Evolutionary conservation across 92 coral and sea anemone genomes (phyloP), one percentile per base, ranked within the genome.

Genomic region (Bergia sp.): DNA sequence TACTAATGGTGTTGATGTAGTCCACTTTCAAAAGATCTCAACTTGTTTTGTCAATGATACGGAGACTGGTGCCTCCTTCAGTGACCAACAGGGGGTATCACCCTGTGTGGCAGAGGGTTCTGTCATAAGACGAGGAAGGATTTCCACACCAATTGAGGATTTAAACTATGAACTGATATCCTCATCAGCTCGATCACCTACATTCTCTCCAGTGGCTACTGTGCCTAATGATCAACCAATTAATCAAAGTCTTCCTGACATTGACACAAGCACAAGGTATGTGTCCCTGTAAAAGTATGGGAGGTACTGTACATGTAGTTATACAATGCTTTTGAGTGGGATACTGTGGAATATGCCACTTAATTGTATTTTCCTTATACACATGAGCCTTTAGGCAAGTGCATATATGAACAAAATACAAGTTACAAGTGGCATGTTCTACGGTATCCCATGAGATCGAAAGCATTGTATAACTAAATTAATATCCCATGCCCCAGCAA

Each of bases 101-200:
- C 77, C 87, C 65, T 66, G 21, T 83, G 78, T 67, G 16, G 9
- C 67, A 7, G 65, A 29, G 37, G 65, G 41, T n/a, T 23, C 91
- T 39, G 37, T 92, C 38, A 87, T 41, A 44, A 89, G 85, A 20
- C 91, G 96, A 86, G 98, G 90, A 79, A 91, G 96, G 64, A 95
- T 95, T 67, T 95, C 98, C 38, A 95, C 98, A 6, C 98, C 98
- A 18, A 93, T 95, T 20, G 98, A 95, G 58, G 96, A 95, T 76
- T 79, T 81, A 16, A 92, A 88, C 40, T 92, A 92, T 79, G 77
- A 80, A 3, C 80, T 88, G n/a, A 77, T 90, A 61, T 95, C 93
- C 77, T 92, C 95, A 21, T 90, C 93, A 1, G 91, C 90, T 58
- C 87, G 90, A 44, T 90, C 94, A 15, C 96, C 98, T 36, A 95